Percentiles rank a stretch among this genome's conserved stretches.
These are phyloP conservation scores for Tachina lurida DNA, from an alignment of 2,888 invertebrate genomes.

Conservation along the genomic window DNA sequence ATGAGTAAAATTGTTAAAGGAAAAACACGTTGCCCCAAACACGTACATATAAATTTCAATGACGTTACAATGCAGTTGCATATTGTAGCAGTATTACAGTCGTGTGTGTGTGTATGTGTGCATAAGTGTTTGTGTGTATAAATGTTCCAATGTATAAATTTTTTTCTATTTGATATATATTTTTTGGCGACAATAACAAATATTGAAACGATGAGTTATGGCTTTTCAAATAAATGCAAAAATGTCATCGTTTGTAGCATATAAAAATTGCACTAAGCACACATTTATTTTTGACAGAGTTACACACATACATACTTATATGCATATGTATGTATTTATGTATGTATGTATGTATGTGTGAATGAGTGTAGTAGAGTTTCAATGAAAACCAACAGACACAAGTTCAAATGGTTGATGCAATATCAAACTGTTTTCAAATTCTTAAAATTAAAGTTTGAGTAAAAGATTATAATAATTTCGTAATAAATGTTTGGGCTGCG, in stretches of 20 bases:
- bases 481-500: no score
- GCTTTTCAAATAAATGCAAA: slow-evolving; percentile 68
- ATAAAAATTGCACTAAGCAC: slow-evolving; percentile 64
- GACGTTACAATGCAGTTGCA: slow-evolving; percentile 66
- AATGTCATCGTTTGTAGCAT: slow-evolving; percentile 59
- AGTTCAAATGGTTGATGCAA: no score
- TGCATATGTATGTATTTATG: not conserved
- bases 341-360: not conserved
- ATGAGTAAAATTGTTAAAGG: slow-evolving; percentile 21
- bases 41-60: slow-evolving; percentile 65
- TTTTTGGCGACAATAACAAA: slow-evolving; percentile 71
- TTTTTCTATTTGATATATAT: slow-evolving; percentile 56
- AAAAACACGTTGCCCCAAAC: slow-evolving; percentile 38
- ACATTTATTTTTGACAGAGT: slow-evolving; percentile 60
- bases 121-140: no score
- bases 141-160: slow-evolving; percentile 22
- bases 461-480: no score
- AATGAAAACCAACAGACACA: no score
- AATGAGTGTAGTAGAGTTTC: not conserved
- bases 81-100: not conserved
- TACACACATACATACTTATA: not conserved
- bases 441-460: no score
- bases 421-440: no score
- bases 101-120: not conserved
- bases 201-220: slow-evolving; percentile 70